phyloP scores from a whole-genome alignment of 2,888 invertebrate genomes.

The Ectropis crepuscularia region DNA sequence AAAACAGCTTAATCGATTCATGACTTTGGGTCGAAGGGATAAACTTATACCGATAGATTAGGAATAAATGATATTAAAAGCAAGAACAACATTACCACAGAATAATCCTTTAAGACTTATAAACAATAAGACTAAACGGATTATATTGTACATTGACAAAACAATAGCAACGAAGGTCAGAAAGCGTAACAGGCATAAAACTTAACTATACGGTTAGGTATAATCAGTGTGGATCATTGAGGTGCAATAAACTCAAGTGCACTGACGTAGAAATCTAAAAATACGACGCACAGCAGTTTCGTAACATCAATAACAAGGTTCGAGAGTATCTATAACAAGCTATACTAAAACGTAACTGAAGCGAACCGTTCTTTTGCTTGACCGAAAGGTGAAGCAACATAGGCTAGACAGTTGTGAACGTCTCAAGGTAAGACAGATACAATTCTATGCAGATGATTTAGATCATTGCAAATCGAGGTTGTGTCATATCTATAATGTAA shows the following conservation, averaged over 20 bases:
- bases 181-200: conserved; percentile 9
- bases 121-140: conserved; percentile 17
- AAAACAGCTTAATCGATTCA: conserved; percentile 66
- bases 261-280: conserved; percentile 42
- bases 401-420: conserved; percentile 4
- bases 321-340: conserved; percentile 18
- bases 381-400: conserved; percentile 21
- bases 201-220: conserved; percentile 14
- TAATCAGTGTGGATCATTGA: conserved; percentile 29
- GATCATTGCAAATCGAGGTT: conserved; percentile 4
- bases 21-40: conserved; percentile 29
- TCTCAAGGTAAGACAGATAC: conserved; percentile 27
- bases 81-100: conserved; percentile 5
- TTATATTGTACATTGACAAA: conserved; percentile 16
- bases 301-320: conserved; percentile 43
- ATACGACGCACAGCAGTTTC: conserved; percentile 43
- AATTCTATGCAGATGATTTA: conserved; percentile 16
- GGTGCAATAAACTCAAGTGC: conserved; percentile 39
- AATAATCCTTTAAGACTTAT: conserved; percentile 6
- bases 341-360: conserved; percentile 13
- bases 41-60: conserved; percentile 44
- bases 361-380: conserved; percentile 8
- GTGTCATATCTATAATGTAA: neutral
- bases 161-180: conserved; percentile 22
- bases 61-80: conserved; percentile 38